Percentiles rank a stretch among this genome's conserved stretches.
These are phyloP conservation scores for Anodontia alba DNA, from an alignment of 2,888 invertebrate genomes.

Conservation along the genomic window DNA sequence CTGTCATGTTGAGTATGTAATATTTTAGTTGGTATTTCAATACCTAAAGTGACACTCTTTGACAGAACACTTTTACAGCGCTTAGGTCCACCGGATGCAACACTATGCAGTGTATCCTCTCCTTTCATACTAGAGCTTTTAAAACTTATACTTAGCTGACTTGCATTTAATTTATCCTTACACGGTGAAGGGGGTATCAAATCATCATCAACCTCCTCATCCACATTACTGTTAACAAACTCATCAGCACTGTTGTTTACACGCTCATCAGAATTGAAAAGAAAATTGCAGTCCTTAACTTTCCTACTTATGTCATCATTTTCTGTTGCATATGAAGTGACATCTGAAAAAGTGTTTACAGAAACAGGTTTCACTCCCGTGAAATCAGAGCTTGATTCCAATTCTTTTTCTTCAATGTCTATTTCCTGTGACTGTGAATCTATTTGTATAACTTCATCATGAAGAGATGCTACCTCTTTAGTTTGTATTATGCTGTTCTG, in stretches of 20 bases:
- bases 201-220: not conserved
- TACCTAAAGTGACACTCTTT: too few relatives aligned
- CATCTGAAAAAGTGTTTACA: too few relatives aligned
- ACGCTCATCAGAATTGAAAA: too few relatives aligned
- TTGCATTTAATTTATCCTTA: not conserved
- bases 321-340: too few relatives aligned
- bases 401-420: not conserved
- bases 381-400: not conserved
- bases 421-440: conserved; percentile 41
- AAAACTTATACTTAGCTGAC: not conserved
- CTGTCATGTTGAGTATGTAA: too few relatives aligned
- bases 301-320: not conserved
- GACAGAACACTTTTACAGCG: too few relatives aligned
- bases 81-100: too few relatives aligned
- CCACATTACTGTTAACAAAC: not conserved
- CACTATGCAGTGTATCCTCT: not conserved
- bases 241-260: too few relatives aligned
- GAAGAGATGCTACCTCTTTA: not conserved
- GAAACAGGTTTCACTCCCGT: not conserved
- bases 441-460: conserved; percentile 38
- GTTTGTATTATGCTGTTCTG: not conserved
- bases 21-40: too few relatives aligned
- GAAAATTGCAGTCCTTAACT: too few relatives aligned
- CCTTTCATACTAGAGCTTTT: not conserved
- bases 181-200: conserved; percentile 15